Evolutionary conservation across 2,113 vertebrate species (phyloP).

Genomic region (Choloepus hoffmanni): DNA sequence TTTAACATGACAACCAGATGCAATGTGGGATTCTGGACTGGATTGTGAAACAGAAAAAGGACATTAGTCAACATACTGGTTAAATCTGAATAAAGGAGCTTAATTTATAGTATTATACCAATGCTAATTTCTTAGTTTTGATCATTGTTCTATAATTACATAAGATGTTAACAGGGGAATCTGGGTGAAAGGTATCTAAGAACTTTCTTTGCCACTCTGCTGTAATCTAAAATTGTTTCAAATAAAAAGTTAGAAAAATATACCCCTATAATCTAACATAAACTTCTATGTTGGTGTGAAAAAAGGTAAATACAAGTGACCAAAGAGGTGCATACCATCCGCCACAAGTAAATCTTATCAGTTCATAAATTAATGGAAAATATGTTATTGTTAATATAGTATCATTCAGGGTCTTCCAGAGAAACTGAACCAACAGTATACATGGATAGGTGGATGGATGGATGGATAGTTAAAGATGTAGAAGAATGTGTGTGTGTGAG

Average conservation of each 20-base stretch:
- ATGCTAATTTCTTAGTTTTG: not conserved
- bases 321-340: not conserved
- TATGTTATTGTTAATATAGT: not conserved
- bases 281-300: not conserved
- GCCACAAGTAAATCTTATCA: not conserved
- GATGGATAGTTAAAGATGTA: no score
- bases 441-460: no score
- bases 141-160: not conserved
- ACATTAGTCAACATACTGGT: not conserved
- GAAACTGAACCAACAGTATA: no score
- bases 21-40: not conserved
- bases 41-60: not conserved
- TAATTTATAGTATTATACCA: not conserved
- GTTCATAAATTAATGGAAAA: constrained; percentile 10
- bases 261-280: not conserved
- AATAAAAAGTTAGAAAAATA: not conserved
- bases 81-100: not conserved
- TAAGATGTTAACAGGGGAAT: not conserved
- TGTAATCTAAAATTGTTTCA: not conserved
- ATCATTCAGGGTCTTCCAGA: no score
- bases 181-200: not conserved
- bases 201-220: not conserved
- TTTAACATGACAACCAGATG: not conserved
- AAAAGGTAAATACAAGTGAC: not conserved
- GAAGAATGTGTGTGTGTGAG: no score